Evolutionary conservation across 2,888 invertebrate species (phyloP), one percentile per base, ranked within the genome.

Genomic region (Tolmerus cingulatus): DNA sequence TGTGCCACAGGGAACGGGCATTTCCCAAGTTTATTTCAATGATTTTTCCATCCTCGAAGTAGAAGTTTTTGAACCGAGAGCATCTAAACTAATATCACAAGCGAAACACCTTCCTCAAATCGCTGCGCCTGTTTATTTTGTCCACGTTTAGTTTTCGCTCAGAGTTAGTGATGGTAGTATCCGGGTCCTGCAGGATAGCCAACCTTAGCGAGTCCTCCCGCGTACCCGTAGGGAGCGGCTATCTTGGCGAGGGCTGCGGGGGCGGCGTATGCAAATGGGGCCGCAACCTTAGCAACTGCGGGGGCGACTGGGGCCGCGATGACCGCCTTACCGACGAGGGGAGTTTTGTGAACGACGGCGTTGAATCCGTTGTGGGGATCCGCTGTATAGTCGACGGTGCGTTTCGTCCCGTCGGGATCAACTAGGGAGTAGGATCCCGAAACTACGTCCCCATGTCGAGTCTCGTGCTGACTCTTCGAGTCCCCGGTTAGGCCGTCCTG

Each of bases 381-480:
- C 85, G 92, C 91, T 46, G 91, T 91, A 90, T 94, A 94, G 88
- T 94, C 94, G 0, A 94, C 94, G 84, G 93, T 94, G 89, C 94
- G 93, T 90, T 93, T 93, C 88, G 93, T 93, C 89, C 94, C 94
- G 89, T 94, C 94, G 85, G 94, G 93, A 87, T 92, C 92, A 55
- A 89, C 88, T n/a, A 91, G 89, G 85, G 91, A 91, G 90, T 91
- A 91, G 88, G 90, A 93, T 91, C 91, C 94, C 90, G 93, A 93
- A 86, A 94, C 94, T 90, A 92, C 92, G 92, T 94, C 94, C 23
- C 94, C 94, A 88, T 92, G 91, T 89, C 94, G 94, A 89, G 93
- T 93, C 92, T 94, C 94, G 88, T 93, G 93, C 92, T 94, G 94
- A 19, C 90, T 91, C 88, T 92, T 92, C 78, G 90, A 90, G 89